phyloP scores from a whole-genome alignment of 2,888 invertebrate species.

The Azorinus chamasolen region DNA sequence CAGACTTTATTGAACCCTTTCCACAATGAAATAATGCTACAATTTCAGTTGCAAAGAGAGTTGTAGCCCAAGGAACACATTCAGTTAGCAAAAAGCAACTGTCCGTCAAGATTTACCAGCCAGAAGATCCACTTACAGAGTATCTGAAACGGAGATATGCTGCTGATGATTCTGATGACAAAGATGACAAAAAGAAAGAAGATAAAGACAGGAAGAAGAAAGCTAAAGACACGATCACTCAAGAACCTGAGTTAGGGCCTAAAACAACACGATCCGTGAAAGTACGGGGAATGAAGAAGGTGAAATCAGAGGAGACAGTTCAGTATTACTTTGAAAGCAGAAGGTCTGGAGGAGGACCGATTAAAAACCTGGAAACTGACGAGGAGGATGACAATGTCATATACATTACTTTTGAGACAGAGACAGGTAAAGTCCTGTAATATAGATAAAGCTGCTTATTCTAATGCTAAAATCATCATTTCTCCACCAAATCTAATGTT shows the following conservation, averaged over 20 bases:
- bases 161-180: no score
- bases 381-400: constrained; percentile 40
- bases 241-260: no score
- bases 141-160: no score
- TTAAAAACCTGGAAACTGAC: constrained; percentile 20
- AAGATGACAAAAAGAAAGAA: no score
- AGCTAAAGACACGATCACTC: no score
- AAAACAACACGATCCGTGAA: constrained; percentile 24
- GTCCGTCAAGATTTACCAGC: constrained; percentile 18
- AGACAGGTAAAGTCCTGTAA: constrained; percentile 38
- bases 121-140: background rate
- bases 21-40: no score
- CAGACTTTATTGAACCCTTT: no score
- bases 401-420: constrained; percentile 39
- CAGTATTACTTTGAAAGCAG: constrained; percentile 58
- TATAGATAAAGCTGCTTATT: no score
- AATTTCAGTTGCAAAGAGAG: constrained; percentile 35
- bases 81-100: constrained; percentile 10
- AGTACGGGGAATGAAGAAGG: constrained; percentile 22
- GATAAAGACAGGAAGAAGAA: no score
- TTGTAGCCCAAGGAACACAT: constrained; percentile 23
- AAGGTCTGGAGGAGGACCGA: constrained; percentile 54
- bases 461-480: no score
- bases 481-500: no score
- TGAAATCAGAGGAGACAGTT: constrained; percentile 25